phyloP scores from a whole-genome alignment of 1,140 invertebrate genomes.

The Aporrectodea caliginosa region DNA sequence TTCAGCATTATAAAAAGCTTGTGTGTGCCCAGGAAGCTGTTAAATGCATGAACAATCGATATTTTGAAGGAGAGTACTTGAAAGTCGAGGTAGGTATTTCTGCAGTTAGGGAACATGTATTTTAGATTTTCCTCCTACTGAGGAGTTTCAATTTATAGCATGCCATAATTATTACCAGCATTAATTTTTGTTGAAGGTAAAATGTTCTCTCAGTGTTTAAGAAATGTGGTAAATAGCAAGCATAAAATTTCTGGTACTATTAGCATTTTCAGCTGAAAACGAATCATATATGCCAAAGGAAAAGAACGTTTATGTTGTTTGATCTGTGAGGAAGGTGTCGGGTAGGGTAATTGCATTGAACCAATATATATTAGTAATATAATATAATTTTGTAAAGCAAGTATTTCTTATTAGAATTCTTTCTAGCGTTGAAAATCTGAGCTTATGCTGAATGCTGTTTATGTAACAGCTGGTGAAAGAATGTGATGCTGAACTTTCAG shows the following conservation, averaged over 20 bases:
- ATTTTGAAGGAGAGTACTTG: neutral
- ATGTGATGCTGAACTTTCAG: too few relatives aligned
- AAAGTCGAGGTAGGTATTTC: neutral
- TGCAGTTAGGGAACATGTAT: neutral
- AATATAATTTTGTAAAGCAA: too few relatives aligned
- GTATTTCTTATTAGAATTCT: too few relatives aligned
- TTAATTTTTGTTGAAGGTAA: neutral
- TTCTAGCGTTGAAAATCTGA: too few relatives aligned
- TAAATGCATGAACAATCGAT: neutral
- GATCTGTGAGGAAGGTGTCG: too few relatives aligned
- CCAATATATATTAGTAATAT: too few relatives aligned
- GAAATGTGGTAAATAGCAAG: neutral
- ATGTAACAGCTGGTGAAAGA: too few relatives aligned
- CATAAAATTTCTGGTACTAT: neutral
- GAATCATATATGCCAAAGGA: too few relatives aligned
- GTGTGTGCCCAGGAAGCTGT: neutral
- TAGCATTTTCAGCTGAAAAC: too few relatives aligned
- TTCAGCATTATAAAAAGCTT: neutral
- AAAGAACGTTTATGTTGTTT: too few relatives aligned
- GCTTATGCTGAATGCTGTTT: too few relatives aligned
- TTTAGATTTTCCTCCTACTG: neutral
- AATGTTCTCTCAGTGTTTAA: neutral
- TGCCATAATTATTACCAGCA: neutral
- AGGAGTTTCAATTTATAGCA: neutral
- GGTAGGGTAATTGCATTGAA: too few relatives aligned